Evolutionary conservation across 1,140 invertebrate species (phyloP), one percentile per base, ranked within the genome.

Genomic region (Drosophila mayri): DNA sequence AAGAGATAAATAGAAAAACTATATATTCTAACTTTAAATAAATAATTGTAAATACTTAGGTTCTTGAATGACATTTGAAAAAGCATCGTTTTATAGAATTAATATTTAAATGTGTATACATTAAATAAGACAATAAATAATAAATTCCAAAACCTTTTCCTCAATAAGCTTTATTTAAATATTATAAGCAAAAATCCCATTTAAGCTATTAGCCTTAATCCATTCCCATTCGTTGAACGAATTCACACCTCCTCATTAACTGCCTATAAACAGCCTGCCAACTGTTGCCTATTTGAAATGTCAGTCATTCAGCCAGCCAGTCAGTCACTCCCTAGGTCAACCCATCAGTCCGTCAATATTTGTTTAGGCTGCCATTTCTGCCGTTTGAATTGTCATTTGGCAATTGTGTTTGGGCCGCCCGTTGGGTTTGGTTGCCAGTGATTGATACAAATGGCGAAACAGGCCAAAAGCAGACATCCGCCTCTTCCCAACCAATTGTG

Each of bases 361-460:
- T 88, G 80, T 77, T 87, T 88, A 90, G 84, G 80, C 64, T 70
- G 66, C 60, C 62, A 18, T 55, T 61, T 28, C 47, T 60, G 66
- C 54, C 79, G 57, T 44, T 87, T 74, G 76, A 77, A 87, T 90
- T 87, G 84, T 80, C 84, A 80, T 87, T 88, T 87, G 85, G 50
- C 83, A 80, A 77, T 79, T 88, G 81, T 86, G 82, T 64, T 79
- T 58, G 62, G 60, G 25, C 52, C 54, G 37, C 58, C 57, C 54
- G 32, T 40, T 16, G 54, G 54, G 44, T 65, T 60, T 41, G 68
- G 64, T 60, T 75, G 74, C 62, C 75, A 72, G 79, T 87, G 83
- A 87, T 87, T 87, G 83, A 87, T 87, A 88, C 84, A 87, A 90
- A 78, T 74, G 61, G 54, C 58, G 46, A 12, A 55, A 37, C 62